Base-by-base conservation (phyloP, 2,888 invertebrate species). In the Drosophila meridionalis region DNA sequence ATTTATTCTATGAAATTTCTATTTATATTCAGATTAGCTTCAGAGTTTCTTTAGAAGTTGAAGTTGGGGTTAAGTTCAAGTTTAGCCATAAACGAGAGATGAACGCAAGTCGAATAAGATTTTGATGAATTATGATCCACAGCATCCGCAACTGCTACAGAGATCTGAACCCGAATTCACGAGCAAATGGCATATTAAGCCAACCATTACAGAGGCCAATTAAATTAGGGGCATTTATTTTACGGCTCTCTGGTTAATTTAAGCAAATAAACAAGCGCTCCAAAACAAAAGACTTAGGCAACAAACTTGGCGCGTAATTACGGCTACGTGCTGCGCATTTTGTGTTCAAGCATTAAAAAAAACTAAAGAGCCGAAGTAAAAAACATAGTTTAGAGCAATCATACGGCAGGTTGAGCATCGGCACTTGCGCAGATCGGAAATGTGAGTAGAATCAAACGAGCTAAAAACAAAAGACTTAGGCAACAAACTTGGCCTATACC, bases 201-300 rank as follows among this genome's bases (percentile, higher is more conserved):
- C 43, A 45, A 47, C 48, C 45, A 67, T 53, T 47, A 40, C n/a
- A 55, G 45, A 59, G 58, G 3, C 14, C 36, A 57, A 71, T 63
- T 67, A 57, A 63, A 67, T 45, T 53, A 28, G 48, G 28, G 47
- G 40, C 56, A 55, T 81, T 77, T 32, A 47, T 42, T 38, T 63
- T 43, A 36, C 28, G 6, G 56, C 56, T 38, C 47, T 55, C 53
- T 47, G 61, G 53, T 67, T 69, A 68, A 84, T 73, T 81, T 67
- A 45, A 53, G 55, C 73, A 57, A 56, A 73, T 69, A 77, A 73
- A 69, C 82, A 86, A 87, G 11, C 32, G 34, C 50, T 52, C 32
- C 11, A 34, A 87, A 88, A 83, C 85, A 88, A 87, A 87, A 90
- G 87, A 90, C 88, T 90, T 86, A 71, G 58, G 81, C 81, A 76